These are phyloP conservation scores for Danaus chrysippus DNA, from an alignment of 2,888 invertebrate genomes.

Conservation along the genomic window DNA sequence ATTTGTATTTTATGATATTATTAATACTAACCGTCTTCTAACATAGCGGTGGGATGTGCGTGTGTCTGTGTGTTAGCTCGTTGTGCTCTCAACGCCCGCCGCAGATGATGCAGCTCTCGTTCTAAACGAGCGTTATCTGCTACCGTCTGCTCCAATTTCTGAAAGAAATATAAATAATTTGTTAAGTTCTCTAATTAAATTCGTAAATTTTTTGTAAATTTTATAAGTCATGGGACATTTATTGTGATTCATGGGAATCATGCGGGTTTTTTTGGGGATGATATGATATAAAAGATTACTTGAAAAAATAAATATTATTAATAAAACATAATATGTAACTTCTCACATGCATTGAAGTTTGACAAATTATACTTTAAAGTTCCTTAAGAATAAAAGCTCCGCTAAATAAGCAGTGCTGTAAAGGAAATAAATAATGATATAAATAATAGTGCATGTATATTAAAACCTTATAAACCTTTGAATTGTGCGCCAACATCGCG, in stretches of 20 bases:
- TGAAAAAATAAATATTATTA: too few relatives aligned
- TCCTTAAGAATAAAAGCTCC: neutral
- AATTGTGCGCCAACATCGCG: conserved; percentile 92
- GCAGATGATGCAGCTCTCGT: conserved; percentile 89
- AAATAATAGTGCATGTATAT: conserved; percentile 76
- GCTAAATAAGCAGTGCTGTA: conserved; percentile 8
- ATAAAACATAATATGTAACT: too few relatives aligned
- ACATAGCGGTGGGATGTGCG: conserved; percentile 78
- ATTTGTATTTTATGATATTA: neutral
- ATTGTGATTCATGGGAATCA: too few relatives aligned
- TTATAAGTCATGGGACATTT: too few relatives aligned
- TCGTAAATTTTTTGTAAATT: too few relatives aligned
- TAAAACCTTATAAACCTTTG: conserved; percentile 88
- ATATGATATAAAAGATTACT: too few relatives aligned
- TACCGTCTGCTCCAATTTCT: conserved; percentile 95
- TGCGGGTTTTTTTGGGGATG: too few relatives aligned
- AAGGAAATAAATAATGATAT: conserved; percentile 43
- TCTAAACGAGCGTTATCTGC: conserved; percentile 93
- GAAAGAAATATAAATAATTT: conserved; percentile 16
- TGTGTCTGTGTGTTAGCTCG: conserved; percentile 72
- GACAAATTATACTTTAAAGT: neutral
- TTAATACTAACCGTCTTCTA: conserved; percentile 79
- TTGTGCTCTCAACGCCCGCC: conserved; percentile 89
- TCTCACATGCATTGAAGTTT: too few relatives aligned
- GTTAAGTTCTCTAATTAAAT: too few relatives aligned